These are phyloP conservation scores for Stegastes partitus DNA, from an alignment of 2,113 vertebrate genomes.

Conservation along the genomic window DNA sequence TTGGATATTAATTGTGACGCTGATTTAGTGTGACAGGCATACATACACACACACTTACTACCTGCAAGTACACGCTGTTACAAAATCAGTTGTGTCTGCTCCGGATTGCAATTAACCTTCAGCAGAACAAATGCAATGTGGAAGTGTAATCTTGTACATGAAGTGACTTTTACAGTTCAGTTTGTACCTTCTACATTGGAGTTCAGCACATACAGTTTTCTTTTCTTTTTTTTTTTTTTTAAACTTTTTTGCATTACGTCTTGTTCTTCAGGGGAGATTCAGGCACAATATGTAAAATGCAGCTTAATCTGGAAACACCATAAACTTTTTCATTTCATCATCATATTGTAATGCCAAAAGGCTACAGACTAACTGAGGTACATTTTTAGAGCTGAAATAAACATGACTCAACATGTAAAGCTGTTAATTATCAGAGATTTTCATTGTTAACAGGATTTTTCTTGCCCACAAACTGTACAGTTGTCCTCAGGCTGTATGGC, in stretches of 20 bases:
- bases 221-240: too few species aligned
- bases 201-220: slow-evolving; percentile 6
- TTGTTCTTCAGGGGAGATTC: neutral
- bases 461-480: neutral
- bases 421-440: slow-evolving; percentile 19
- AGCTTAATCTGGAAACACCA: too few species aligned
- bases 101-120: slow-evolving; percentile 57
- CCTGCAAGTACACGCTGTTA: slow-evolving; percentile 13
- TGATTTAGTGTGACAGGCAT: slow-evolving; percentile 64
- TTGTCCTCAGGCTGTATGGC: neutral
- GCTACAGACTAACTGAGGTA: neutral
- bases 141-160: slow-evolving; percentile 35
- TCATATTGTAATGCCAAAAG: neutral
- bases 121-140: slow-evolving; percentile 12
- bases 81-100: slow-evolving; percentile 23
- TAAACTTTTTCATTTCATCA: too few species aligned
- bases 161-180: slow-evolving; percentile 17
- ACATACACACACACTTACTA: slow-evolving; percentile 28
- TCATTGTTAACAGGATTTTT: slow-evolving; percentile 37
- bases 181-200: slow-evolving; percentile 10
- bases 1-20: slow-evolving; percentile 64
- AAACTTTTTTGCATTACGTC: neutral
- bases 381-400: slow-evolving; percentile 27
- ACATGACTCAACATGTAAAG: slow-evolving; percentile 10
- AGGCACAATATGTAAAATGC: neutral